Conservation (phyloP, 2,797 vertebrate genomes). For the Tauraco hartlaubi region DNA sequence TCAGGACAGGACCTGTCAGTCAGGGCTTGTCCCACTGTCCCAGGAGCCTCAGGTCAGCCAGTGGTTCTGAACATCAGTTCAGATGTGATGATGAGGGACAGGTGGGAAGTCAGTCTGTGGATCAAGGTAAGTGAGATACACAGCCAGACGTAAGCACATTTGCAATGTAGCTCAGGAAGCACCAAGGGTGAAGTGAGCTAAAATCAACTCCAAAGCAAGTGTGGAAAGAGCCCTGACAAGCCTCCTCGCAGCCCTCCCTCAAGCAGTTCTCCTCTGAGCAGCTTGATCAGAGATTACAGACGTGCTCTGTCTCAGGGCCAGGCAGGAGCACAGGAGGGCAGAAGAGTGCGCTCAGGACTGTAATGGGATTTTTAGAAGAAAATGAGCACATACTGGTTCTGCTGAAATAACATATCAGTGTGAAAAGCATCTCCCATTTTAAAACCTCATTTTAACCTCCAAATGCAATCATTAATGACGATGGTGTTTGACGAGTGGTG, state of each 20-base stretch:
- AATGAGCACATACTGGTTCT: not conserved
- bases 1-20: not conserved
- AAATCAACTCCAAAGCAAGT: not conserved
- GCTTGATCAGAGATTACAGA: not conserved
- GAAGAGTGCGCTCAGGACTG: not conserved
- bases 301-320: not conserved
- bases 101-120: not conserved
- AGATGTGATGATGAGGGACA: too few species aligned
- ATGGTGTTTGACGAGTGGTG: too few species aligned
- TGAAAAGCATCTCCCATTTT: not conserved
- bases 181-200: not conserved
- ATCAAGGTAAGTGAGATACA: not conserved
- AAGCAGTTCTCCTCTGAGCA: not conserved
- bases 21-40: not conserved
- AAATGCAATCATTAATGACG: not conserved
- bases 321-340: not conserved
- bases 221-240: not conserved
- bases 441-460: not conserved
- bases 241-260: not conserved
- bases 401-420: not conserved
- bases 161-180: not conserved
- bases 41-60: not conserved
- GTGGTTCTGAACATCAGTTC: not conserved
- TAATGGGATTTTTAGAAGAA: not conserved
- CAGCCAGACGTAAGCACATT: accelerated